A percentile compares a stretch with the other conserved stretches of the same genome.
These are phyloP conservation scores for Agrypnus murinus DNA, from an alignment of 2,888 invertebrate genomes.

Conservation along the genomic window DNA sequence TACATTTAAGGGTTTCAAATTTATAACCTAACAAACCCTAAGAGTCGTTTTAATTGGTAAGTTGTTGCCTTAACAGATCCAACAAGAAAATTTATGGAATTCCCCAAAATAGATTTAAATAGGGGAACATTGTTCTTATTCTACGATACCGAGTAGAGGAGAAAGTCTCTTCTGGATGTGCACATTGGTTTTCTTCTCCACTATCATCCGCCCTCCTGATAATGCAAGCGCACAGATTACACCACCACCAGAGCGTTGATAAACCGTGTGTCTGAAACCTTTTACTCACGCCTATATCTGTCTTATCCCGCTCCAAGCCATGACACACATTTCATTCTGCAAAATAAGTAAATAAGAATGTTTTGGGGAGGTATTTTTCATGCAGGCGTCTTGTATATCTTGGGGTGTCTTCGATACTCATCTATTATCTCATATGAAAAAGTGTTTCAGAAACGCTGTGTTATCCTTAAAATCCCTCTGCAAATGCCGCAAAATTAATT, in stretches of 20 bases:
- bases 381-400: conserved; percentile 8
- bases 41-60: not conserved
- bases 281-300: conserved; percentile 26
- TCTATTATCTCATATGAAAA: not conserved
- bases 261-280: conserved; percentile 30
- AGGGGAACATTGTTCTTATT: conserved; percentile 1
- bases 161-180: not conserved
- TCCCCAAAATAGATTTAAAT: conserved; percentile 8
- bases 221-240: conserved; percentile 31
- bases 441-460: not conserved
- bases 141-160: not conserved
- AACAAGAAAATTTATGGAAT: conserved; percentile 16
- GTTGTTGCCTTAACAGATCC: conserved; percentile 3
- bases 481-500: too few relatives aligned
- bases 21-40: conserved; percentile 11
- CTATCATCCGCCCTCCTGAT: conserved; percentile 1
- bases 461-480: too few relatives aligned
- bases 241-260: conserved; percentile 17
- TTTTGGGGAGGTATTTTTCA: conserved; percentile 17
- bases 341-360: conserved; percentile 31
- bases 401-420: conserved; percentile 3
- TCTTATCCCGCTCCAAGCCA: conserved; percentile 30
- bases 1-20: not conserved
- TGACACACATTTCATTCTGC: conserved; percentile 34
- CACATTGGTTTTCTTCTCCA: conserved; percentile 3